These are phyloP conservation scores for Podabrus alpinus DNA, from an alignment of 2,888 invertebrate genomes.

Conservation along the genomic window DNA sequence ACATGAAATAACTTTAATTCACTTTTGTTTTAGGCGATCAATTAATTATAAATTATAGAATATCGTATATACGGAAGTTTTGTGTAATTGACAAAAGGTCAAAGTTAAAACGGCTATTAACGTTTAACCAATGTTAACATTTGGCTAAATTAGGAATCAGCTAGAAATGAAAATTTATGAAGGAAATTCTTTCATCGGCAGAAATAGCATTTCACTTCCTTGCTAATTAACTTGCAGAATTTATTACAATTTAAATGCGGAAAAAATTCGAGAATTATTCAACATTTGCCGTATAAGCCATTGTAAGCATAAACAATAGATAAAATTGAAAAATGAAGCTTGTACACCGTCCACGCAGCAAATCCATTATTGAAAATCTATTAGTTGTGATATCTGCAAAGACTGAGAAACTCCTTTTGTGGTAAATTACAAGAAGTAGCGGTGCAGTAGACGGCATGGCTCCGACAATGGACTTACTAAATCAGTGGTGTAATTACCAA, in stretches of 20 bases:
- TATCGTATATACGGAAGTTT: too few species aligned
- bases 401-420: conserved; percentile 43
- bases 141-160: too few species aligned
- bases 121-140: too few species aligned
- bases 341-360: conserved; percentile 9
- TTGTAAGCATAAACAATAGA: conserved; percentile 4
- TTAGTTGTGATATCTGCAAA: conserved; percentile 19
- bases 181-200: not conserved
- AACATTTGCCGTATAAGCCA: not conserved
- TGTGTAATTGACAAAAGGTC: too few species aligned
- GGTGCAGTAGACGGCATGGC: conserved; percentile 51
- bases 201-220: not conserved
- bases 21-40: too few species aligned
- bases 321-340: conserved; percentile 6
- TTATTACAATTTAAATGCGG: not conserved
- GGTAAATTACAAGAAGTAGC: conserved; percentile 45
- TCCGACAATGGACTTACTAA: conserved; percentile 52
- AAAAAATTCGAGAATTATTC: not conserved
- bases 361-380: conserved; percentile 21
- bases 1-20: too few species aligned
- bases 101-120: too few species aligned
- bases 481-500: conserved; percentile 51
- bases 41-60: too few species aligned
- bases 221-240: not conserved
- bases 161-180: not conserved